A percentile compares a stretch with the other conserved stretches of the same genome.
phyloP scores from a whole-genome alignment of 2,113 vertebrate genomes.

The Nothocercus nigrocapillus region DNA sequence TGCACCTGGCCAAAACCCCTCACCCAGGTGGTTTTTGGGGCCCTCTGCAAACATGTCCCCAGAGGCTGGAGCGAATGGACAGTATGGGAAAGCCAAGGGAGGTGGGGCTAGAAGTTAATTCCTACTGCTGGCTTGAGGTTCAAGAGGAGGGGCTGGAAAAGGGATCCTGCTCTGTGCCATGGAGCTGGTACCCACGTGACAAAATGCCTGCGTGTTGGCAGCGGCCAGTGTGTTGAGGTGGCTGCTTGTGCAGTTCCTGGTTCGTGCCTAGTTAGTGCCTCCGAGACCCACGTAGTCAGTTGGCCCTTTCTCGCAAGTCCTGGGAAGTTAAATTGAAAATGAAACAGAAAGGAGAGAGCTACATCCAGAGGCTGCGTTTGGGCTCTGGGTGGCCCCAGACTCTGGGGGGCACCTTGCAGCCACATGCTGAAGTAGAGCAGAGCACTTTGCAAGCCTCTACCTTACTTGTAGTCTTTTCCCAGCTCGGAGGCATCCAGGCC shows the following conservation, averaged over 20 bases:
- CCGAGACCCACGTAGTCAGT: neutral
- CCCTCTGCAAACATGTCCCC: neutral
- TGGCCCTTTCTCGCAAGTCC: neutral
- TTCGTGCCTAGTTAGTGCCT: neutral
- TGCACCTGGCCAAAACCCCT: fast-evolving
- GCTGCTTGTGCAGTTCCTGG: neutral
- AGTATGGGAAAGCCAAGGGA: neutral
- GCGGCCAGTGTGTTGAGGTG: neutral
- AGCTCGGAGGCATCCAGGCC: neutral
- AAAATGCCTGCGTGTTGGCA: neutral
- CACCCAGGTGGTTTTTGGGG: neutral
- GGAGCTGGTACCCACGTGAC: neutral
- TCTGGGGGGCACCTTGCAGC: neutral
- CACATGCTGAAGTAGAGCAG: neutral
- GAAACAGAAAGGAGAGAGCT: neutral
- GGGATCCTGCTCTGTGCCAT: neutral
- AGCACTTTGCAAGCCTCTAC: neutral
- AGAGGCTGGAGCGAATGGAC: neutral
- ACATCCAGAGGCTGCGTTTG: neutral
- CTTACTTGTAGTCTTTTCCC: neutral
- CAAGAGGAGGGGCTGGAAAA: neutral
- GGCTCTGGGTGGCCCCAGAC: neutral
- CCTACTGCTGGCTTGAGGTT: neutral
- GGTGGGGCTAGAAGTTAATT: neutral
- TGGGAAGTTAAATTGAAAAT: neutral